Base-by-base conservation (phyloP, 1,140 invertebrate genomes). In the Asbolus verrucosus region DNA sequence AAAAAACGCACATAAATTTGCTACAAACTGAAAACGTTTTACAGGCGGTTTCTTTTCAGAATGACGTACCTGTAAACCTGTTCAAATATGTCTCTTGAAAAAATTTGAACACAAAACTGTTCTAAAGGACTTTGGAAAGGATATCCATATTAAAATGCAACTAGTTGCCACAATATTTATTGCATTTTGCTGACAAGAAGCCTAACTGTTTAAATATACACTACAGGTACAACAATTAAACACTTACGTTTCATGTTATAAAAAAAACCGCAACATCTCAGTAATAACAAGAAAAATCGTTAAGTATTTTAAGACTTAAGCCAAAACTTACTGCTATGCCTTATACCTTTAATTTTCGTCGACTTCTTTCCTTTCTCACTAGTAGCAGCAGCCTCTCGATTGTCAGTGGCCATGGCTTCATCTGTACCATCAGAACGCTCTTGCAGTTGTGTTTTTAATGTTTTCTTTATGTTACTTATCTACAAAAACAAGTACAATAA, bases 381-480 rank as follows among this genome's bases (percentile, higher is more conserved):
- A 24, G 77, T 78, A 14, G 80, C 75, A 4, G 82, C 67, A n/a
- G 83, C 82, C 75, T 86, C 88, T 79, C 84, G 67, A 24, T 80
- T 82, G 67, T 87, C 85, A 18, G 81, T 82, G 3, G 80, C 80
- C 83, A 86, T 84, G 13, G 85, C 81, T 73, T 89, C 89, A 73
- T 90, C 89, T 6, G 86, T 82, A 30, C 84, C 86, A 41, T 83
- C 84, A 62, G 88, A 86, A 63, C 89, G 86, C 41, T 87, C 90
- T 77, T 91, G 88, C 1, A 87, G 82, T 82, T 92, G 90, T 14
- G 86, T 87, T 81, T 94, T 94, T 11, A 94, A 81, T 3, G 90
- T 91, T 79, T 94, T 94, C 82, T 93, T 94, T 67, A 94, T 89
- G 81, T 91, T 92, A 21, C 85, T 74, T 66, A 94, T 89, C 91